Base-by-base conservation (phyloP, 2,113 vertebrate species). In the Parotia lawesii region DNA sequence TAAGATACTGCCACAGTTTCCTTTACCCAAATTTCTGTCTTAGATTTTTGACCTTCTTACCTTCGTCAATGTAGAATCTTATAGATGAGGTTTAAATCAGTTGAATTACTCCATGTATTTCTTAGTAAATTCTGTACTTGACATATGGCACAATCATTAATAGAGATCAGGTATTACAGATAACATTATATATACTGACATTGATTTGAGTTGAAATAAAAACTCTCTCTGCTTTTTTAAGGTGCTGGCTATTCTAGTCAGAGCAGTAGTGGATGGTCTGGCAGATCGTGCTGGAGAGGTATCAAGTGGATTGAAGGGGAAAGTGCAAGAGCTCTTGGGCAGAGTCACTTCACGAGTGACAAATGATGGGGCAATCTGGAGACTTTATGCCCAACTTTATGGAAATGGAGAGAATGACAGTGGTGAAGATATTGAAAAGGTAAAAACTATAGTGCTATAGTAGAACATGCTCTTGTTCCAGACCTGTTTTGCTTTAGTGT, bases 221-320 rank as follows among this genome's bases (percentile, higher is more conserved):
- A 61, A 2, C 9, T 78, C 14, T 74, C 28, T 82, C 19, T 91
- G 24, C 77, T 74, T 73, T 35, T 84, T 53, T 35, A 96, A 99
- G 99, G 98, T 99, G 38, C 96, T 99, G 48, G 96, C 98, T 96
- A 98, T 99, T 89, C 97, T 99, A 78, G 99, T 99, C 24, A 95
- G 97, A 58, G 98, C 98, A 0, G 98, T 98, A 24, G 96, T 97
- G 54, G 97, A 98, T 51, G 98, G 98, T 58, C 87, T 99, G 90
- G 61, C 89, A 1, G 98, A 98, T 97, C 94, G 87, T 66, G 96
- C 94, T 33, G 99, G 99, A 29, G 97, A 96, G n/a, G 90, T 73
- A 8, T 97, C 98, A 0, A 93, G 85, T 6, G 69, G 93, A 38
- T 96, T 99, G 51, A 97, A 86, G 70, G 89, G 97, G 56, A 99